Conservation (phyloP, 1,140 invertebrate species). For the Dolichoris vasculosae region DNA sequence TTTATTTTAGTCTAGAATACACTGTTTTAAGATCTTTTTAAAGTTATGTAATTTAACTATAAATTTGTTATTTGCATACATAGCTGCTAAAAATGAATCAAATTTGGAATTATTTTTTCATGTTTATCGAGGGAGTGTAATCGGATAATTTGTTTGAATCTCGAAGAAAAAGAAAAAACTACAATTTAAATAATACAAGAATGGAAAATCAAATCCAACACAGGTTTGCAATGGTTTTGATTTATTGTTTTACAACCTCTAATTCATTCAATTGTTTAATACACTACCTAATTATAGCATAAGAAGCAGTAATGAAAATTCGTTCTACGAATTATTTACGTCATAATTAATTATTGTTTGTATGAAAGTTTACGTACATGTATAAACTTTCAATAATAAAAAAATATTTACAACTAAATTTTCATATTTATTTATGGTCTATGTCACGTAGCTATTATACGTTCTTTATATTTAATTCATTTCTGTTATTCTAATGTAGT, state of each 20-base stretch:
- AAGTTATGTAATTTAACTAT: background rate
- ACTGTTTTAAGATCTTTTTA: background rate
- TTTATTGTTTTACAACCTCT: constrained; percentile 71
- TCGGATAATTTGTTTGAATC: background rate
- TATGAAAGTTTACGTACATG: constrained; percentile 40
- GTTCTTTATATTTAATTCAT: constrained; percentile 54
- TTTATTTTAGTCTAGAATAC: constrained; percentile 5
- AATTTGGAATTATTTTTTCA: background rate
- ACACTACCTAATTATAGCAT: constrained; percentile 67
- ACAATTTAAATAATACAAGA: background rate
- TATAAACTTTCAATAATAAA: constrained; percentile 69
- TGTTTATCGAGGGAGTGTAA: background rate
- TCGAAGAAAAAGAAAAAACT: background rate
- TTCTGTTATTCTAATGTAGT: constrained; percentile 61
- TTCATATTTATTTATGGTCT: constrained; percentile 59
- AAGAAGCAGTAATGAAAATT: constrained; percentile 72
- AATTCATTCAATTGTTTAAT: constrained; percentile 63
- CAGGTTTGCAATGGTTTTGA: constrained; percentile 63
- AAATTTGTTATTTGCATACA: background rate
- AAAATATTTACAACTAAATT: constrained; percentile 70
- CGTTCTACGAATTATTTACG: constrained; percentile 68
- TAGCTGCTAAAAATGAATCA: background rate
- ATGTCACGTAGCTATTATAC: constrained; percentile 57
- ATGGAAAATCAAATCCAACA: constrained; percentile 19
- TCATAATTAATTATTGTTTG: constrained; percentile 64